Percentiles rank a stretch among this genome's conserved stretches.
Evolutionary conservation across 2,113 vertebrate genomes (phyloP).

Genomic region (Microtus montanus): DNA sequence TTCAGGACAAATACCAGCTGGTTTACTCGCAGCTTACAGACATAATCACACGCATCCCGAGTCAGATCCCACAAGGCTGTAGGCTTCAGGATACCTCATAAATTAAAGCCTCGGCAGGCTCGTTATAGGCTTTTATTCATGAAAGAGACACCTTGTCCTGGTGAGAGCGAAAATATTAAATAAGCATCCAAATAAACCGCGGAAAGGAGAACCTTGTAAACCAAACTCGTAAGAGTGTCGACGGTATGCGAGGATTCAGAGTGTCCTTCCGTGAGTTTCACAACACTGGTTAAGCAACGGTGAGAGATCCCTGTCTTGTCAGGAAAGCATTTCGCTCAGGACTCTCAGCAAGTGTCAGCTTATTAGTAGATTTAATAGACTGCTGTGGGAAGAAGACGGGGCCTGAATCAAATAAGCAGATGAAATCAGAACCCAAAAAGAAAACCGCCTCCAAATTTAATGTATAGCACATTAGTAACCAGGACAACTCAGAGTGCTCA

Average conservation of each 20-base stretch:
- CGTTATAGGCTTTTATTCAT: constrained; percentile 66
- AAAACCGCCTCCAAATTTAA: background rate
- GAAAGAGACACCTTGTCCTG: constrained; percentile 59
- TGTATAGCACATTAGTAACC: constrained; percentile 58
- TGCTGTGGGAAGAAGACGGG: constrained; percentile 64
- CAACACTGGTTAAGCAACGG: background rate
- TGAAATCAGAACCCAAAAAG: background rate
- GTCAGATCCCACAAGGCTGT: constrained; percentile 72
- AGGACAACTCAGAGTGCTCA: constrained; percentile 43
- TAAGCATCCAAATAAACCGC: constrained; percentile 54
- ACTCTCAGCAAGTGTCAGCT: constrained; percentile 38
- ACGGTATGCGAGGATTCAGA: constrained; percentile 32
- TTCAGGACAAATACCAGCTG: constrained; percentile 85
- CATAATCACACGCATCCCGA: constrained; percentile 75
- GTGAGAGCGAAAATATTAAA: constrained; percentile 64
- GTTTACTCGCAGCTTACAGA: constrained; percentile 79
- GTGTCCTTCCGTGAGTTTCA: background rate
- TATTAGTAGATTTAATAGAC: constrained; percentile 60
- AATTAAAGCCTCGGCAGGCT: constrained; percentile 70
- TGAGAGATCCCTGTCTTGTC: background rate
- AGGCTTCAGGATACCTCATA: constrained; percentile 81
- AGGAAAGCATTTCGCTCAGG: constrained; percentile 45
- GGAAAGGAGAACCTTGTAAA: background rate
- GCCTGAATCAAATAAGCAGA: constrained; percentile 31
- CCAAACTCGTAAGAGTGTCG: constrained; percentile 9